phyloP scores from a whole-genome alignment of 2,113 vertebrate species.

The Scomber colias region DNA sequence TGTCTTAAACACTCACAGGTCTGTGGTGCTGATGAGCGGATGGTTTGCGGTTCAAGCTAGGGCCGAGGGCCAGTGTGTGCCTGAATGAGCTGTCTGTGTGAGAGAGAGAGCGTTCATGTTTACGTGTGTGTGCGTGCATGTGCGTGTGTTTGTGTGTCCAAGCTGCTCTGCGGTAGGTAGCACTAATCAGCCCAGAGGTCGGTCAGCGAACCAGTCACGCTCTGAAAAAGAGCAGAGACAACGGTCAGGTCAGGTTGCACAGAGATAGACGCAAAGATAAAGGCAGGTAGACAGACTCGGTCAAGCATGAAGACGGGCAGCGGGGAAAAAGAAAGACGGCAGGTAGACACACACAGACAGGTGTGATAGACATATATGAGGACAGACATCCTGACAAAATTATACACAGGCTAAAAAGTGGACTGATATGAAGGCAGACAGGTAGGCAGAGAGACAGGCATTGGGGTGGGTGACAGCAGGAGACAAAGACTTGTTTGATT shows the following conservation, averaged over 20 bases:
- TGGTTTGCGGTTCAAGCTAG: conserved; percentile 34
- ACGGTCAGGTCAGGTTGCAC: conserved; percentile 71
- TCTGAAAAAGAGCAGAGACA: conserved; percentile 71
- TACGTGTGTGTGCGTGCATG: conserved; percentile 31
- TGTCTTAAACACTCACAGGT: conserved; percentile 54
- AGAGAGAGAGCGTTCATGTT: conserved; percentile 38
- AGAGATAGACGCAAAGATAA: conserved; percentile 55
- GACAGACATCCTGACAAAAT: conserved; percentile 47
- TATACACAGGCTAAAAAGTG: conserved; percentile 17
- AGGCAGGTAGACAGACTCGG: conserved; percentile 58
- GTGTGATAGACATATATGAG: conserved; percentile 41
- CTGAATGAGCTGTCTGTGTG: conserved; percentile 60
- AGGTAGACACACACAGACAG: conserved; percentile 38
- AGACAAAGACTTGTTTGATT: conserved; percentile 73
- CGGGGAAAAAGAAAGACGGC: conserved; percentile 6
- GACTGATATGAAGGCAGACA: conserved; percentile 23
- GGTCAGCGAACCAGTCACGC: conserved; percentile 63
- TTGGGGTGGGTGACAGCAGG: conserved; percentile 9
- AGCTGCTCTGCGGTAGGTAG: conserved; percentile 78
- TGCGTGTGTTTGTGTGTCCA: conserved; percentile 28
- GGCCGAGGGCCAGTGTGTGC: conserved; percentile 27
- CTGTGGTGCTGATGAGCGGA: conserved; percentile 57
- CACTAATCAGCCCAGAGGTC: conserved; percentile 72
- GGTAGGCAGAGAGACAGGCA: conserved; percentile 51
- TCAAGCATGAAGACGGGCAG: conserved; percentile 48